A percentile compares a stretch with the other conserved stretches of the same genome.
Evolutionary conservation across 2,113 vertebrate genomes (phyloP).

Genomic region (Salvelinus fontinalis): DNA sequence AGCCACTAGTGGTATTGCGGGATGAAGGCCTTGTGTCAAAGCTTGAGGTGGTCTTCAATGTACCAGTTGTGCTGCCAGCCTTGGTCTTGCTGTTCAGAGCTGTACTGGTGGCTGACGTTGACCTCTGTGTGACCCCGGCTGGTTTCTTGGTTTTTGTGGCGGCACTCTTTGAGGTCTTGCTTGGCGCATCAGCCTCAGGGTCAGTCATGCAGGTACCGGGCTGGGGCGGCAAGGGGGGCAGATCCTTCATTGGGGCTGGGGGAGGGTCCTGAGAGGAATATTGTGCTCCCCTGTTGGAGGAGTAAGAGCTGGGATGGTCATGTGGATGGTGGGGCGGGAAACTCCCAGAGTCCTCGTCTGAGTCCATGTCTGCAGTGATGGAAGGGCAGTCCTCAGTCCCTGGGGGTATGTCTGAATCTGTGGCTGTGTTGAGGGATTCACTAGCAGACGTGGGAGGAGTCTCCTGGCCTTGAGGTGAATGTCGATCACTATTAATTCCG

Average conservation of each 20-base stretch:
- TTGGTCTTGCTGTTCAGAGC: constrained; percentile 65
- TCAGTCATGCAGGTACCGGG: constrained; percentile 89
- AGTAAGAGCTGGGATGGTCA: constrained; percentile 37
- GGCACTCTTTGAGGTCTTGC: constrained; percentile 47
- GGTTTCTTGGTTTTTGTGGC: constrained; percentile 66
- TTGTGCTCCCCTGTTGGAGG: constrained; percentile 5
- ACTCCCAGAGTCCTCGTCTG: constrained; percentile 77
- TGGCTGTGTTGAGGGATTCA: constrained; percentile 79
- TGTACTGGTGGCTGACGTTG: rapidly evolving
- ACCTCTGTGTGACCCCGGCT: constrained; percentile 38
- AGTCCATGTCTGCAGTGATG: constrained; percentile 79
- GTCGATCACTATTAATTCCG: constrained; percentile 23
- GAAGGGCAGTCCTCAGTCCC: constrained; percentile 77
- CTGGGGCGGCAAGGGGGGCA: constrained; percentile 79
- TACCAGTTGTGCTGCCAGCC: constrained; percentile 32
- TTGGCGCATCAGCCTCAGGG: constrained; percentile 70
- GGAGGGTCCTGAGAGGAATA: constrained; percentile 73
- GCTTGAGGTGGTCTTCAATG: constrained; percentile 45
- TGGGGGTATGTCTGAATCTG: constrained; percentile 79
- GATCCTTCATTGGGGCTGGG: constrained; percentile 80
- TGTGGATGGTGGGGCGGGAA: constrained; percentile 57
- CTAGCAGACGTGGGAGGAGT: constrained; percentile 82
- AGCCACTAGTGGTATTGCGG: constrained; percentile 49
- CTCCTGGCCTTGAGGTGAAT: constrained; percentile 66
- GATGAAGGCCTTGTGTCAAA: constrained; percentile 55